Evolutionary conservation across 2,797 vertebrate genomes (phyloP).

Genomic region (Amazona ochrocephala): DNA sequence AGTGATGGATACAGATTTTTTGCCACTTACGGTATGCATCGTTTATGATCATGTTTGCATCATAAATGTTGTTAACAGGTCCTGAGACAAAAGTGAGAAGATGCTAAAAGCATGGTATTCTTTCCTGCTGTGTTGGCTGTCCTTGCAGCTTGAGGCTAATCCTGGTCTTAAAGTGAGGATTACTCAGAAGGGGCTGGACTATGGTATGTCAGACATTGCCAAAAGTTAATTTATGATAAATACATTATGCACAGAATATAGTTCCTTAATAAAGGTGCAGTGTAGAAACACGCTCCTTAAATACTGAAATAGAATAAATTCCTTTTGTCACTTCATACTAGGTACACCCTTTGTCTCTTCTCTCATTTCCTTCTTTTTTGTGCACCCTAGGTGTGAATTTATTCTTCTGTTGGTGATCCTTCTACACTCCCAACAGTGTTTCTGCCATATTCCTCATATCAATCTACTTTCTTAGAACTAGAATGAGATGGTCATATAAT

Average conservation of each 20-base stretch:
- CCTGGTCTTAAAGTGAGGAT: conserved; percentile 73
- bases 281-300: background rate
- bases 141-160: conserved; percentile 40
- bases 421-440: background rate
- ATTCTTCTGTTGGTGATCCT: background rate
- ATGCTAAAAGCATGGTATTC: conserved; percentile 38
- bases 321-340: background rate
- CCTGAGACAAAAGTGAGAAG: background rate
- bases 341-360: background rate
- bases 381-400: background rate
- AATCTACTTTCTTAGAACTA: background rate
- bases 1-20: background rate
- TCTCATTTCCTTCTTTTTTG: background rate
- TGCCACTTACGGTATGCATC: background rate
- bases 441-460: background rate
- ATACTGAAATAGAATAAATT: background rate
- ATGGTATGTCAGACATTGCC: conserved; percentile 56
- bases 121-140: conserved; percentile 47
- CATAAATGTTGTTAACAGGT: conserved; percentile 40
- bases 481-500: background rate
- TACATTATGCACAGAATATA: background rate
- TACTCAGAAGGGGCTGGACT: conserved; percentile 72
- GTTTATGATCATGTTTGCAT: background rate
- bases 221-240: background rate
- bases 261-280: background rate